A percentile compares a stretch with the other conserved stretches of the same genome.
Evolutionary conservation across 92 coral and sea anemone genomes (phyloP).

Genomic region (Phenganax subtilis): DNA sequence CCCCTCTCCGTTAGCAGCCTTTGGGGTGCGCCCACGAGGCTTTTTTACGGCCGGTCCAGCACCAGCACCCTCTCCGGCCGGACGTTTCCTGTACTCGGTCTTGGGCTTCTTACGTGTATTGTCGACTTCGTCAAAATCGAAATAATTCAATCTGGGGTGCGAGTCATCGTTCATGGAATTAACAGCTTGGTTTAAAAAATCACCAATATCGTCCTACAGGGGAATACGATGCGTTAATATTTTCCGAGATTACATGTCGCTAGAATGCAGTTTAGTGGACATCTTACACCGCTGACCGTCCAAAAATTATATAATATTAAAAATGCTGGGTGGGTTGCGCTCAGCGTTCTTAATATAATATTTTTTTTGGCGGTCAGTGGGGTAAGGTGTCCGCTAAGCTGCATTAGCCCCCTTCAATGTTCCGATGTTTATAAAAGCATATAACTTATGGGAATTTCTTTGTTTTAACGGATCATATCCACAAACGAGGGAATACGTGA

Average conservation of each 20-base stretch:
- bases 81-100: slow-evolving; percentile 60
- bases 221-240: neutral
- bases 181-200: slow-evolving; percentile 81
- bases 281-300: too few relatives aligned
- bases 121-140: slow-evolving; percentile 88
- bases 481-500: too few relatives aligned
- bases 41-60: slow-evolving; percentile 12
- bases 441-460: too few relatives aligned
- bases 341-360: too few relatives aligned
- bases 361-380: too few relatives aligned
- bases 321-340: too few relatives aligned
- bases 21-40: slow-evolving; percentile 17
- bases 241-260: neutral
- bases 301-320: too few relatives aligned
- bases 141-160: slow-evolving; percentile 73
- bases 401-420: too few relatives aligned
- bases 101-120: slow-evolving; percentile 67
- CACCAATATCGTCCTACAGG: slow-evolving; percentile 87
- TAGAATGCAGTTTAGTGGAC: neutral
- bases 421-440: too few relatives aligned
- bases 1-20: slow-evolving; percentile 21
- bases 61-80: slow-evolving; percentile 44
- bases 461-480: too few relatives aligned
- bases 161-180: slow-evolving; percentile 62
- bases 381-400: too few relatives aligned